A percentile compares a stretch with the other conserved stretches of the same genome.
Evolutionary conservation across 2,888 invertebrate species (phyloP).

Genomic region (Scrobipalpa costella): DNA sequence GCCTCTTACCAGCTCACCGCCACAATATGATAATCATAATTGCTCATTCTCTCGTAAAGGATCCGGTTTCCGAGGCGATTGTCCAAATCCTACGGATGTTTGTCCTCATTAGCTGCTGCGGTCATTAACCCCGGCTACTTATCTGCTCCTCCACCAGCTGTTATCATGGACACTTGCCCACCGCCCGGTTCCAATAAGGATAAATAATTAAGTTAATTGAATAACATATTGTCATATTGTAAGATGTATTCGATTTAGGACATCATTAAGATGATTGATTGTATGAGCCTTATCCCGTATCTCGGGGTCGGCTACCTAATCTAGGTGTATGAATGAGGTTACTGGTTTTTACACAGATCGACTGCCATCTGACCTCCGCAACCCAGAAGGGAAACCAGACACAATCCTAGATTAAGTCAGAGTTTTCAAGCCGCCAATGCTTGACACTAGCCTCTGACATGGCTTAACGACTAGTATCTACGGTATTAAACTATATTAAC

Average conservation of each 20-base stretch:
- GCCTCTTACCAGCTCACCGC: not conserved
- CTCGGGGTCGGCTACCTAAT: too few relatives aligned
- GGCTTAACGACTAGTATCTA: too few relatives aligned
- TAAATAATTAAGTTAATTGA: not conserved
- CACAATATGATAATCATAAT: not conserved
- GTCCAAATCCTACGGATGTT: slow-evolving; percentile 24
- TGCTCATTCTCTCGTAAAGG: not conserved
- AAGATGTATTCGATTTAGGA: not conserved
- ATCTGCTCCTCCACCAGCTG: slow-evolving; percentile 18
- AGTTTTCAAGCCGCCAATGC: too few relatives aligned
- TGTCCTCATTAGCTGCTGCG: slow-evolving; percentile 11
- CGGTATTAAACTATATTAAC: too few relatives aligned
- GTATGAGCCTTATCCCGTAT: too few relatives aligned
- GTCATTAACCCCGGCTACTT: slow-evolving; percentile 22
- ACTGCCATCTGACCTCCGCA: too few relatives aligned
- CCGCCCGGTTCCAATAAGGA: slow-evolving; percentile 16
- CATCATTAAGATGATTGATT: not conserved
- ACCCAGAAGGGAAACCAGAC: too few relatives aligned
- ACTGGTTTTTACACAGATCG: too few relatives aligned
- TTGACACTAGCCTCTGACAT: too few relatives aligned
- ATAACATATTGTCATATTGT: not conserved
- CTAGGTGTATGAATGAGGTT: too few relatives aligned
- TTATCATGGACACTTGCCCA: slow-evolving; percentile 12
- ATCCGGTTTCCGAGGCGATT: slow-evolving; percentile 8
- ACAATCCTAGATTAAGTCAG: too few relatives aligned